These are phyloP conservation scores for Microctonus brassicae DNA, from an alignment of 2,888 invertebrate genomes.

Conservation along the genomic window DNA sequence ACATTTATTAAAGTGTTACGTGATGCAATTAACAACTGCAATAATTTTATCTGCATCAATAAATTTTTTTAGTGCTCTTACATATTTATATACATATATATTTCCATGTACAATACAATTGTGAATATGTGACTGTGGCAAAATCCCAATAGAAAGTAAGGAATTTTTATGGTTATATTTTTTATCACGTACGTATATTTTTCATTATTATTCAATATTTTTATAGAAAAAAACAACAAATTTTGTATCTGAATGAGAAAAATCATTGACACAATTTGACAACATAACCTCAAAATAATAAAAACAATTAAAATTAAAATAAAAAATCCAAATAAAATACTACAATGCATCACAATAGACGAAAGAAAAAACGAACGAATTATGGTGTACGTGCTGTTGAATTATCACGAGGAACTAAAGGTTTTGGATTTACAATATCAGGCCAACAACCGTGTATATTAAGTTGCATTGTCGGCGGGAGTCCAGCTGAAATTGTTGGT, in stretches of 20 bases:
- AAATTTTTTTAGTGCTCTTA: background rate
- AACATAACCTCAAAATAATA: background rate
- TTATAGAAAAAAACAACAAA: too few relatives aligned
- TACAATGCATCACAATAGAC: slow-evolving; percentile 75
- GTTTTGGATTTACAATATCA: slow-evolving; percentile 98
- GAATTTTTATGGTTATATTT: background rate
- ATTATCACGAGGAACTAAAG: slow-evolving; percentile 86
- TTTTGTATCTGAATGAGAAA: background rate
- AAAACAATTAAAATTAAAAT: background rate
- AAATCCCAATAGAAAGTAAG: background rate
- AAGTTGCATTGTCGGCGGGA: slow-evolving; percentile 90
- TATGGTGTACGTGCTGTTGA: slow-evolving; percentile 87
- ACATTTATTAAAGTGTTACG: background rate
- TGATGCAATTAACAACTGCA: background rate
- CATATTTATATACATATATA: background rate
- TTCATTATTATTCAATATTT: background rate
- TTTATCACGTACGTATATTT: background rate
- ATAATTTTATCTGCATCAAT: background rate
- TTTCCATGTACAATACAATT: background rate
- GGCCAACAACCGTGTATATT: slow-evolving; percentile 96
- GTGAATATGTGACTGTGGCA: background rate
- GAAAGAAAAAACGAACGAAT: slow-evolving; percentile 80
- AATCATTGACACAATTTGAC: background rate
- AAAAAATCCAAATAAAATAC: background rate
- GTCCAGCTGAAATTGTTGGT: slow-evolving; percentile 92